phyloP scores from a whole-genome alignment of 2,797 vertebrate species.

The Enteromius treurensis region DNA sequence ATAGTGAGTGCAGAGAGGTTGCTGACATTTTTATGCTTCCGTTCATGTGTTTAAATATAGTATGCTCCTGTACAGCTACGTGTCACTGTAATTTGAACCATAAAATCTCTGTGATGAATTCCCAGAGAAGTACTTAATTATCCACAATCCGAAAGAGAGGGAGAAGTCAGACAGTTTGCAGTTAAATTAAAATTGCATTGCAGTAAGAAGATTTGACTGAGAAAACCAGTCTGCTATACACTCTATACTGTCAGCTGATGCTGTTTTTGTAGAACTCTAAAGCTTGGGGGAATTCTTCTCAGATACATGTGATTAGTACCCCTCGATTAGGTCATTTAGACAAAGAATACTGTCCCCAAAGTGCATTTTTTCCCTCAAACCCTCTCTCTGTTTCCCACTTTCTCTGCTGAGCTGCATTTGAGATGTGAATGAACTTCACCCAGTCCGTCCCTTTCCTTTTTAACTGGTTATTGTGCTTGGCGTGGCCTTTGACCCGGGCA shows the following conservation, averaged over 20 bases:
- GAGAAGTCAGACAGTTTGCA: background rate
- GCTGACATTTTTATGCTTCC: background rate
- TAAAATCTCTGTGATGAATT: background rate
- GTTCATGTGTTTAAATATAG: background rate
- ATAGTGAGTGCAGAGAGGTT: background rate
- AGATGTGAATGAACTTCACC: conserved; percentile 53
- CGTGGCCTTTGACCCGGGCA: conserved; percentile 50
- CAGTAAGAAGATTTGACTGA: background rate
- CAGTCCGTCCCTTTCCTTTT: conserved; percentile 36
- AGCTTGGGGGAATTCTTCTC: conserved; percentile 14
- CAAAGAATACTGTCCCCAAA: conserved; percentile 30
- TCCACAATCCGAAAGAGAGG: background rate
- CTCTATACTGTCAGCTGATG: conserved; percentile 1
- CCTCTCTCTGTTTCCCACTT: conserved; percentile 4
- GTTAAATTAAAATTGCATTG: background rate
- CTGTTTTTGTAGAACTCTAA: background rate
- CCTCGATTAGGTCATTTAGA: conserved; percentile 1
- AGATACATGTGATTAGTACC: conserved; percentile 18
- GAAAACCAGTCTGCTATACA: background rate
- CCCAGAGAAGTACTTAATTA: background rate
- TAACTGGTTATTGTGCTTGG: conserved; percentile 48
- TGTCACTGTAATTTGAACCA: background rate
- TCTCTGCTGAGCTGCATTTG: conserved; percentile 25
- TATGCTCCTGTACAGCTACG: background rate
- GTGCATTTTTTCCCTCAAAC: background rate